Conservation (phyloP, 2,888 invertebrate genomes). For the Mellilla xanthometata region DNA sequence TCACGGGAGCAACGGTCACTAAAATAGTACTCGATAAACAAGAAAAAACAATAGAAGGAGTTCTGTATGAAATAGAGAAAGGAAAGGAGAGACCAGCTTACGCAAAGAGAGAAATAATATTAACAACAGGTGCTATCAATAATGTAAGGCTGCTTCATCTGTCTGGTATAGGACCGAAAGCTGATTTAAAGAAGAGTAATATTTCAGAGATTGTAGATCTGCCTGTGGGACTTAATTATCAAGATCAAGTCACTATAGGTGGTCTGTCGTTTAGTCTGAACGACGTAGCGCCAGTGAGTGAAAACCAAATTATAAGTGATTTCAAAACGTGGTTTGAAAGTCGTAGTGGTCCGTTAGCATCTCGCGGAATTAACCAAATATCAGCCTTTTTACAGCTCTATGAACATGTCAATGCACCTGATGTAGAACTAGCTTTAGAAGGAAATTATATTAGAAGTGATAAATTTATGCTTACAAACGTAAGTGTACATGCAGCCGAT, state of each 20-base stretch:
- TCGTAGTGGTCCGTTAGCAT: conserved; percentile 65
- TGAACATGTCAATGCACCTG: conserved; percentile 69
- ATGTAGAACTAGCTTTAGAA: conserved; percentile 67
- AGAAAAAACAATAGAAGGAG: conserved; percentile 66
- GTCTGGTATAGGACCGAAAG: conserved; percentile 69
- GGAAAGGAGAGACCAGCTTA: conserved; percentile 68
- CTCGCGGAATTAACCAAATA: conserved; percentile 71
- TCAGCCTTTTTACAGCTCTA: conserved; percentile 73
- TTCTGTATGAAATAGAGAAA: conserved; percentile 67
- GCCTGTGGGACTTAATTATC: conserved; percentile 71
- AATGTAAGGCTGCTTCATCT: conserved; percentile 69
- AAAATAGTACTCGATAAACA: conserved; percentile 65
- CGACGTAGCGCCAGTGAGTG: conserved; percentile 58
- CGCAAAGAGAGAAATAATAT: conserved; percentile 68
- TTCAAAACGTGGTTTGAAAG: conserved; percentile 75
- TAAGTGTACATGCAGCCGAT: conserved; percentile 66
- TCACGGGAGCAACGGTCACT: conserved; percentile 67
- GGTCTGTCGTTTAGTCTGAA: conserved; percentile 66
- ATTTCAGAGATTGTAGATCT: conserved; percentile 57
- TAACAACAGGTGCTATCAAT: conserved; percentile 71
- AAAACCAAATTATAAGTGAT: conserved; percentile 61
- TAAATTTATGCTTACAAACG: conserved; percentile 72
- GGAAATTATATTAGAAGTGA: conserved; percentile 74
- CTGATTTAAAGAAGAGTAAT: conserved; percentile 62
- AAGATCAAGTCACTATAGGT: conserved; percentile 73